Evolutionary conservation across 2,888 invertebrate species (phyloP), one percentile per base, ranked within the genome.

Genomic region (Osmoderma eremita): DNA sequence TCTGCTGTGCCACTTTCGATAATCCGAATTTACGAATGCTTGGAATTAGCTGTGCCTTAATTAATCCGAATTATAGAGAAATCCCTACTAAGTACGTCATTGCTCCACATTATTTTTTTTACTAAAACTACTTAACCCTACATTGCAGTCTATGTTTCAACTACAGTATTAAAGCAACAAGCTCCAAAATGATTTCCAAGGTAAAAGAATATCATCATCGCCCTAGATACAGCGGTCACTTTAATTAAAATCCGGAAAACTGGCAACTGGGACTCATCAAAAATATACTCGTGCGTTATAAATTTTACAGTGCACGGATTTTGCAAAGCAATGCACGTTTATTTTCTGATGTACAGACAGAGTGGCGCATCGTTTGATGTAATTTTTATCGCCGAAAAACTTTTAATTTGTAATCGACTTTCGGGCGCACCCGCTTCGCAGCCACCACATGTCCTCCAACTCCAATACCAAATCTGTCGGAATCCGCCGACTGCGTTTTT

Each of bases 351-450:
- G 5, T 51, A 39, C 51, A 24, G 20, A 39, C 42, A 17, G 45
- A 17, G 20, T 18, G 30, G 38, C 36, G 24, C 62, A 53, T 48
- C 68, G 68, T 68, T 68, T 68, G 68, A 68, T 68, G 68, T 65
- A 68, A 68, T 65, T 68, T 65, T 68, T 68, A 68, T 65, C 56
- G 45, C 63, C 49, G 50, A 58, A 58, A 67, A 67, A 65, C 64
- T 68, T 68, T 68, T 68, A 68, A 68, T 68, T 68, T 61, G 65
- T 65, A 68, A 68, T 63, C 61, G 64, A 61, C 65, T 58, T 64
- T 64, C 53, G 36, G 51, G 36, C 36, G 50, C 51, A 24, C 41
- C 63, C 64, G 63, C 17, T 39, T 3, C 15, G 45, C 6, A 30
- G 22, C 13, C 39, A 15, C 15, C 39, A 41, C 51, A 38, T 50